Conservation (phyloP, 2,888 invertebrate genomes). For the Sminthurides aquaticus region DNA sequence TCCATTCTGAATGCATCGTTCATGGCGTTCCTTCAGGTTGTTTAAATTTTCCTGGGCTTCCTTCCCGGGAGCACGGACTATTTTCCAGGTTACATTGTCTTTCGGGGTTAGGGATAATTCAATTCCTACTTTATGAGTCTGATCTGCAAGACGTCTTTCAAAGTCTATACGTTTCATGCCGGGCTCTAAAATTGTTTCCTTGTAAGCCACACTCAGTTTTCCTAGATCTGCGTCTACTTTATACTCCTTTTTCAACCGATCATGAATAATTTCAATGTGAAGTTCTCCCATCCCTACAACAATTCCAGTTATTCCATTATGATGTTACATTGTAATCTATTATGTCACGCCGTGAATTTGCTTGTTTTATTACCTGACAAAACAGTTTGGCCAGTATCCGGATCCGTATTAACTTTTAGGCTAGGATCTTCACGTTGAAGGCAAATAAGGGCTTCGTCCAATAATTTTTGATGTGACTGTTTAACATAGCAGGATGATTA, state of each 20-base stretch:
- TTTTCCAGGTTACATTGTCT: conserved; percentile 12
- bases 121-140: conserved; percentile 30
- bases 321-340: neutral
- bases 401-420: conserved; percentile 63
- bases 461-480: conserved; percentile 61
- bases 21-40: conserved; percentile 57
- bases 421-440: conserved; percentile 88
- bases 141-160: conserved; percentile 59
- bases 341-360: too few species aligned
- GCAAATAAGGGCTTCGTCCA: conserved; percentile 73
- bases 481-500: too few species aligned
- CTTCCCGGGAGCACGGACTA: conserved; percentile 41
- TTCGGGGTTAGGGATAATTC: conserved; percentile 32
- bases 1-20: conserved; percentile 66
- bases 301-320: too few species aligned
- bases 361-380: conserved; percentile 55
- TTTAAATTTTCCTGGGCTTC: conserved; percentile 54
- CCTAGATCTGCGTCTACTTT: conserved; percentile 86
- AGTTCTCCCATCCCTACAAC: conserved; percentile 88
- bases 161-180: conserved; percentile 51
- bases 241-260: conserved; percentile 78
- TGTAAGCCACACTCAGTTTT: conserved; percentile 83
- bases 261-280: conserved; percentile 87
- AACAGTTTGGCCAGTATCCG: conserved; percentile 79
- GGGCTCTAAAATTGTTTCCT: conserved; percentile 59